Evolutionary conservation across 1,140 invertebrate species (phyloP).

Genomic region (Drosophila pachea): DNA sequence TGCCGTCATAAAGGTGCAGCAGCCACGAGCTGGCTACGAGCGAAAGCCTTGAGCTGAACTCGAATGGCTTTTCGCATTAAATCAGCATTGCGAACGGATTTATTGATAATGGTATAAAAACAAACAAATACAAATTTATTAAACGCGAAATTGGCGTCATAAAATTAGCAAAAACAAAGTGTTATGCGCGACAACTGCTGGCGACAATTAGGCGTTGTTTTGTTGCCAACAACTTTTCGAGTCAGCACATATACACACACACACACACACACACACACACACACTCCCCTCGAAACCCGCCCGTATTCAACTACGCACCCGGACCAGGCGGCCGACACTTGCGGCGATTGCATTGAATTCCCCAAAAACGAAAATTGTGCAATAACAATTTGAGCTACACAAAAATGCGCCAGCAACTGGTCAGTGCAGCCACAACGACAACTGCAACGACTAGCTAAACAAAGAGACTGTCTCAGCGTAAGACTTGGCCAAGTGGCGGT

Average conservation of each 20-base stretch:
- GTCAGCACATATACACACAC: neutral
- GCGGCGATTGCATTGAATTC: slow-evolving; percentile 65
- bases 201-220: slow-evolving; percentile 73
- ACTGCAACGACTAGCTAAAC: slow-evolving; percentile 19
- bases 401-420: slow-evolving; percentile 60
- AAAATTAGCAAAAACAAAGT: slow-evolving; percentile 76
- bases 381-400: slow-evolving; percentile 73
- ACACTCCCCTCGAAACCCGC: too few species aligned
- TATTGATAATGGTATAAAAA: slow-evolving; percentile 30
- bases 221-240: slow-evolving; percentile 56
- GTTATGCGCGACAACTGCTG: slow-evolving; percentile 68
- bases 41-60: slow-evolving; percentile 16
- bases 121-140: slow-evolving; percentile 42
- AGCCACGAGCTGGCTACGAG: slow-evolving; percentile 8
- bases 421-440: slow-evolving; percentile 17
- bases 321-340: slow-evolving; percentile 29
- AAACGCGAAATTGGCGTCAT: slow-evolving; percentile 43
- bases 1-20: slow-evolving; percentile 21
- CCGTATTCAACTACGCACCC: slow-evolving; percentile 1
- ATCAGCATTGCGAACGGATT: slow-evolving; percentile 9
- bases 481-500: slow-evolving; percentile 39
- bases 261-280: too few species aligned
- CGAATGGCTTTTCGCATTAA: slow-evolving; percentile 22
- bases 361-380: slow-evolving; percentile 67
- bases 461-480: slow-evolving; percentile 26